Percentiles rank a stretch among this genome's conserved stretches.
Conservation (phyloP, 2,888 invertebrate species). For the Chaitophorus viminalis region DNA sequence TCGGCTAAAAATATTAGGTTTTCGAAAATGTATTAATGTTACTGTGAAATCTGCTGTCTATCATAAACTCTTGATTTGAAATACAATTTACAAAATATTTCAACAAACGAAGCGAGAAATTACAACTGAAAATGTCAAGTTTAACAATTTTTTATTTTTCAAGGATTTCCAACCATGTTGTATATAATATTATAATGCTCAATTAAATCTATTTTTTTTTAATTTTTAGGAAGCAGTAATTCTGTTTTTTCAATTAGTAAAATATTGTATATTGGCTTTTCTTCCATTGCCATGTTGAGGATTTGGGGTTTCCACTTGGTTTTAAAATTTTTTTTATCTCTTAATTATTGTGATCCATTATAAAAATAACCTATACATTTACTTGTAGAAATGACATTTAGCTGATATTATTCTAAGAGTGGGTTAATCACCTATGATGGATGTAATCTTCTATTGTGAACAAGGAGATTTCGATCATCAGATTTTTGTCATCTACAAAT, state of each 20-base stretch:
- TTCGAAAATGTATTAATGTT: slow-evolving; percentile 29
- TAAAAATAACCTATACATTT: slow-evolving; percentile 39
- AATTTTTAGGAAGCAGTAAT: slow-evolving; percentile 31
- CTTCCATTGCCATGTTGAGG: slow-evolving; percentile 5
- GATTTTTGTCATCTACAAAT: slow-evolving; percentile 54
- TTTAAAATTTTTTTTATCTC: slow-evolving; percentile 17
- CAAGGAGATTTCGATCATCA: slow-evolving; percentile 44
- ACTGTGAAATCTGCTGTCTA: slow-evolving; percentile 19
- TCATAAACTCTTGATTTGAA: slow-evolving; percentile 18
- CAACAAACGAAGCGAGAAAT: slow-evolving; percentile 39
- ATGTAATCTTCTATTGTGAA: slow-evolving; percentile 51
- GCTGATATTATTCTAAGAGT: slow-evolving; percentile 43
- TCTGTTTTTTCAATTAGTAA: slow-evolving; percentile 8
- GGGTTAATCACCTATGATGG: slow-evolving; percentile 51
- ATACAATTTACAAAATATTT: slow-evolving; percentile 45
- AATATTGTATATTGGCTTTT: background rate
- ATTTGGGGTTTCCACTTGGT: background rate
- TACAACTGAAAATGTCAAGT: slow-evolving; percentile 36
- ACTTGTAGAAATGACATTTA: slow-evolving; percentile 50
- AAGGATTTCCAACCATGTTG: slow-evolving; percentile 11
- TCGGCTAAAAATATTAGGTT: slow-evolving; percentile 43
- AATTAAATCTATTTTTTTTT: slow-evolving; percentile 40
- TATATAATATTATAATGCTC: background rate
- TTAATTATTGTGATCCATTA: slow-evolving; percentile 28
- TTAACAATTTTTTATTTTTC: slow-evolving; percentile 35